Evolutionary conservation across 2,888 invertebrate species (phyloP).

Genomic region (Romanomermis culicivorax): DNA sequence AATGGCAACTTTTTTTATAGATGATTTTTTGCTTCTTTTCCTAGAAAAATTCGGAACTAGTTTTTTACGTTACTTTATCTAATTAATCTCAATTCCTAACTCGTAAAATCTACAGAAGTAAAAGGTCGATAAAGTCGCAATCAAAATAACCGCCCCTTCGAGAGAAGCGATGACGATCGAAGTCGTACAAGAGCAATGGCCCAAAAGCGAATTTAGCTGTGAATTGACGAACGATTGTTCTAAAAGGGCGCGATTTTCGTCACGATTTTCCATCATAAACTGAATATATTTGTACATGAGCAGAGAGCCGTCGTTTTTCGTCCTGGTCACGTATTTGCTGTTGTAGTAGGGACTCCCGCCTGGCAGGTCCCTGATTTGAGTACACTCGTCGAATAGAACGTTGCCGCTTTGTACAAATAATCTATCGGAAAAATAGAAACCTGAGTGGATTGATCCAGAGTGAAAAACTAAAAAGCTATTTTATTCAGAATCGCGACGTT

Average conservation of each 20-base stretch:
- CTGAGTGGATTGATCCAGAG: no score
- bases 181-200: not conserved
- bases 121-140: no score
- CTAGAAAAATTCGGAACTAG: no score
- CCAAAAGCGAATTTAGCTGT: not conserved
- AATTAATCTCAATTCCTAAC: no score
- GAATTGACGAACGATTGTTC: not conserved
- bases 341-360: not conserved
- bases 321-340: not conserved
- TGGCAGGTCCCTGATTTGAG: not conserved
- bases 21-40: no score
- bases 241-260: not conserved
- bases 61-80: no score
- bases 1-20: no score
- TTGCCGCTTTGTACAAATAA: not conserved
- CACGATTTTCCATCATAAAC: not conserved
- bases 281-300: not conserved
- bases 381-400: not conserved
- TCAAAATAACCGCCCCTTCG: not conserved
- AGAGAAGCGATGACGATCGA: not conserved
- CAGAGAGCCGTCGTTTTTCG: not conserved
- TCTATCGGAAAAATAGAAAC: no score
- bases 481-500: no score
- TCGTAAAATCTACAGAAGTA: no score
- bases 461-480: no score